A percentile compares a stretch with the other conserved stretches of the same genome.
Conservation (phyloP, 1,140 invertebrate species). For the Calliopsis andreniformis region DNA sequence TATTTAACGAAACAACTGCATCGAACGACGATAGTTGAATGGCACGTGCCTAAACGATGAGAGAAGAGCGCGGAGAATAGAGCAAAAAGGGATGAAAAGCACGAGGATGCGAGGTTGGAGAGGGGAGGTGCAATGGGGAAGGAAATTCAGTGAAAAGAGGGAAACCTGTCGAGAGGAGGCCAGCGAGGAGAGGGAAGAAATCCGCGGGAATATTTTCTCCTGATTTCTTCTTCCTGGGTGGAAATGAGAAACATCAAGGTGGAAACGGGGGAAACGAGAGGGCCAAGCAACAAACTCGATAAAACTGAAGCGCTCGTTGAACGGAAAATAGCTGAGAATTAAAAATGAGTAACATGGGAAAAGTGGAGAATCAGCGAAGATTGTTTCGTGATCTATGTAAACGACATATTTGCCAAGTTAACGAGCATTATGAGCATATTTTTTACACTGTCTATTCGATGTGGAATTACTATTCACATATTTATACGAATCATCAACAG, state of each 20-base stretch:
- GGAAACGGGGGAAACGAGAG: background rate
- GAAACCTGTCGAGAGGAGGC: slow-evolving; percentile 23
- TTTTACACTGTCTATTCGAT: no score
- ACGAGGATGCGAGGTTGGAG: background rate
- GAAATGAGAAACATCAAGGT: background rate
- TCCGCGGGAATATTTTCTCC: background rate
- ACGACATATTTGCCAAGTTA: no score
- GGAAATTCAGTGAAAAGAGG: slow-evolving; percentile 21
- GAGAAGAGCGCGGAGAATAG: slow-evolving; percentile 45
- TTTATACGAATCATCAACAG: no score
- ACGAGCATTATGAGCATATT: no score
- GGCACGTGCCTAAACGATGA: slow-evolving; percentile 51
- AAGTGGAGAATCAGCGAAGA: no score
- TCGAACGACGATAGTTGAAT: slow-evolving; percentile 50
- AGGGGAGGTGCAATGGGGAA: background rate
- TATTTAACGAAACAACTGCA: slow-evolving; percentile 30
- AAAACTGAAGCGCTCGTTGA: no score
- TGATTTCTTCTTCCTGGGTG: background rate
- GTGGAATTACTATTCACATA: no score
- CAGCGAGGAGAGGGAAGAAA: background rate
- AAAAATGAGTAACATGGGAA: no score
- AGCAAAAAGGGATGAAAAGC: slow-evolving; percentile 43
- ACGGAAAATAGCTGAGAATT: no score
- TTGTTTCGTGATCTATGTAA: no score
- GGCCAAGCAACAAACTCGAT: no score